Percentiles rank a stretch among this genome's conserved stretches.
Evolutionary conservation across 2,113 vertebrate genomes (phyloP).

Genomic region (Sapayoa aenigma): DNA sequence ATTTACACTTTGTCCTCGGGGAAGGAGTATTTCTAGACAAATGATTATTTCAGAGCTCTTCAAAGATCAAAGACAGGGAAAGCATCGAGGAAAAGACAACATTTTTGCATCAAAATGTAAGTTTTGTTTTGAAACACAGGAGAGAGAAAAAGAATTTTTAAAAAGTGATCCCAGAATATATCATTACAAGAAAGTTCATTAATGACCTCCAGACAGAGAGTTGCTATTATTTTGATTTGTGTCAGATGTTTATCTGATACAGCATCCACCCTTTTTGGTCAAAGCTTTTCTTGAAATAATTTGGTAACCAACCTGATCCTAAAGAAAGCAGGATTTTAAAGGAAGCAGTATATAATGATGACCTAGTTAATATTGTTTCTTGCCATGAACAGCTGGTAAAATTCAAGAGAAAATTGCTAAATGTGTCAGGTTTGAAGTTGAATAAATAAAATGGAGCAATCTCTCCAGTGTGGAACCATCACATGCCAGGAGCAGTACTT

Average conservation of each 20-base stretch:
- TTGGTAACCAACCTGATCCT: neutral
- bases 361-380: neutral
- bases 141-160: neutral
- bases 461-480: neutral
- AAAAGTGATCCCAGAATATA: neutral
- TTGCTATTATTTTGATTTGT: neutral
- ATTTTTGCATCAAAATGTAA: neutral
- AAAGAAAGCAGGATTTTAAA: neutral
- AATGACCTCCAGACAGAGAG: neutral
- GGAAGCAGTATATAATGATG: neutral
- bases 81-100: neutral
- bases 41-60: constrained; percentile 41
- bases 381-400: neutral
- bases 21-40: constrained; percentile 44
- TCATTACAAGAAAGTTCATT: neutral
- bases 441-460: neutral
- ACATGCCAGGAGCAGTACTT: neutral
- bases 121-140: neutral
- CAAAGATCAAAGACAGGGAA: constrained; percentile 28
- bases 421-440: neutral
- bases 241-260: neutral
- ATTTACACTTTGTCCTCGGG: constrained; percentile 20
- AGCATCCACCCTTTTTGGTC: neutral
- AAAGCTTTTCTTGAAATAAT: neutral
- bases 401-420: neutral